Base-by-base conservation (phyloP, 2,113 vertebrate genomes). In the Maccullochella peelii region DNA sequence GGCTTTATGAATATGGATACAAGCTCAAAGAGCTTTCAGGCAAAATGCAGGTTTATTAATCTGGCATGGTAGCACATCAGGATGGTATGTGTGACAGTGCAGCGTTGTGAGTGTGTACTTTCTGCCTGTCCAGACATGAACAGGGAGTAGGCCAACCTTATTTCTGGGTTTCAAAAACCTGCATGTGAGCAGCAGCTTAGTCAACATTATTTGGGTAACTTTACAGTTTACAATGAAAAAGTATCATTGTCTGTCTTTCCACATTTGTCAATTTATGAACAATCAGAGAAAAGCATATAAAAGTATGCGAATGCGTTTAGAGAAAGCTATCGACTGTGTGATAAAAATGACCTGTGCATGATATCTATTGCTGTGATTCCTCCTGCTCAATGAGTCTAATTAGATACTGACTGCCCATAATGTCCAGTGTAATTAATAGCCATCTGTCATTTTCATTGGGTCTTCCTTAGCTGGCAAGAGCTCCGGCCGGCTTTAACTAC, bases 371-470 rank as follows among this genome's bases (percentile, higher is more conserved):
- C 84, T 71, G 73, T 38, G 79, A 90, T 92, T 75, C 82, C 44
- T 86, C 76, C 75, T 55, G 52, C 80, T 79, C 78, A 65, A 21
- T 83, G 81, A 88, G 76, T 84, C 73, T 91, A 88, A 91, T 93
- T 93, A 89, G 86, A 91, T 89, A 80, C 83, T 91, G 90, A 92
- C 88, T 73, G 82, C 77, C 88, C 84, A 77, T 88, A 92, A 93
- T 88, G 75, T 72, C 82, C 84, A 44, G 72, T 57, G 55, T 89
- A 90, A 93, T 88, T 88, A 86, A 91, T 88, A 81, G 86, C 81
- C 58, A 90, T 91, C 77, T 80, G 80, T 92, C 90, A 92, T 89
- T 90, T 93, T 91, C 79, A 89, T 86, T 83, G 88, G 73, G 66
- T 73, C 72, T 74, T 72, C 47, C 49, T 85, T 57, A 52, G 57